Evolutionary conservation across 2,113 vertebrate species (phyloP).

Genomic region (Acanthochromis polyacanthus): DNA sequence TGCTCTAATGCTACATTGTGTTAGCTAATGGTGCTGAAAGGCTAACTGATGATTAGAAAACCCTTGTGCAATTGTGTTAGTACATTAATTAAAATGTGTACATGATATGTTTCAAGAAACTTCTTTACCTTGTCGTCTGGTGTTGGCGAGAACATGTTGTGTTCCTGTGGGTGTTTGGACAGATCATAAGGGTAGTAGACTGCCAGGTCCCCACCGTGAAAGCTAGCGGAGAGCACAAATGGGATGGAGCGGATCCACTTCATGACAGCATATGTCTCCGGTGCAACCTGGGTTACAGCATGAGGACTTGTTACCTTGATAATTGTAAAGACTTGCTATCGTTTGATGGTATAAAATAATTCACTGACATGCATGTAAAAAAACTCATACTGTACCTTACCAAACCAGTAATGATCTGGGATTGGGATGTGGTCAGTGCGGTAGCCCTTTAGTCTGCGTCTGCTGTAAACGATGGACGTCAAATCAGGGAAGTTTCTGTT

Average conservation of each 20-base stretch:
- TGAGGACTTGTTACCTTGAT: constrained; percentile 20
- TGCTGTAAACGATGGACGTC: constrained; percentile 89
- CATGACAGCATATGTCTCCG: constrained; percentile 95
- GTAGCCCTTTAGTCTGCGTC: constrained; percentile 79
- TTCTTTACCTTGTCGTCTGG: constrained; percentile 91
- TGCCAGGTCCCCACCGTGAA: constrained; percentile 93
- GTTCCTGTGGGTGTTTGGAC: constrained; percentile 89
- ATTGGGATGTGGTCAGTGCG: constrained; percentile 91
- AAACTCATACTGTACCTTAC: constrained; percentile 89
- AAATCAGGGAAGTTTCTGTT: constrained; percentile 96
- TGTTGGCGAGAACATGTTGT: constrained; percentile 90
- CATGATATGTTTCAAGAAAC: background rate
- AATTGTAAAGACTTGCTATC: background rate
- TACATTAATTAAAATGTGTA: too few species aligned
- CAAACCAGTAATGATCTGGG: constrained; percentile 95
- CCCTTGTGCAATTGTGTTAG: too few species aligned
- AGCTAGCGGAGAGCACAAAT: constrained; percentile 94
- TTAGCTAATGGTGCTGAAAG: too few species aligned
- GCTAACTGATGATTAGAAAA: too few species aligned
- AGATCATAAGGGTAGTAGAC: constrained; percentile 96
- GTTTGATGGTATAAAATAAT: background rate
- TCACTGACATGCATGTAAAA: constrained; percentile 25
- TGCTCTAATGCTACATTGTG: too few species aligned
- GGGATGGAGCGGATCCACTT: constrained; percentile 97
- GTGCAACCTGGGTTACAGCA: constrained; percentile 87